A percentile compares a stretch with the other conserved stretches of the same genome.
These are phyloP conservation scores for Tapirus indicus DNA, from an alignment of 2,797 vertebrate genomes.

Conservation along the genomic window DNA sequence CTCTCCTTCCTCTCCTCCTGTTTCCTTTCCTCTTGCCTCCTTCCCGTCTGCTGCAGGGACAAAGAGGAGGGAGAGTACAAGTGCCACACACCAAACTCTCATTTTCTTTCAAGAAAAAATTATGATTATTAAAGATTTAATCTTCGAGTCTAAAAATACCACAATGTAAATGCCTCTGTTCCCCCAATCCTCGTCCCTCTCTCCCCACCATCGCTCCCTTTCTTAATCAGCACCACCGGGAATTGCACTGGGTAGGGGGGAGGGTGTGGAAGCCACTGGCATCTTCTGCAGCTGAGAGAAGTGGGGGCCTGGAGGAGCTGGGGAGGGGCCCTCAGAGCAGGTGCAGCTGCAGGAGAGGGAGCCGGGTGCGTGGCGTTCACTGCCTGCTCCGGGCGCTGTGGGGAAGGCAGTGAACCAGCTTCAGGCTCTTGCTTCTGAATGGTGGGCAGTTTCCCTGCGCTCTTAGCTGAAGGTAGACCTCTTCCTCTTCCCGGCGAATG, in stretches of 20 bases:
- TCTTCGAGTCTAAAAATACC: slow-evolving; percentile 79
- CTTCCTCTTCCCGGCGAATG: slow-evolving; percentile 45
- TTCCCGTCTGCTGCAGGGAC: neutral
- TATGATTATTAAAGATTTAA: slow-evolving; percentile 78
- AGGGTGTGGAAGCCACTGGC: slow-evolving; percentile 21
- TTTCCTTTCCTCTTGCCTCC: neutral
- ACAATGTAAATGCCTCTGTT: slow-evolving; percentile 68
- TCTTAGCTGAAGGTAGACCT: slow-evolving; percentile 67
- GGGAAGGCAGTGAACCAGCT: neutral
- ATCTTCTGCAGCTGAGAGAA: neutral
- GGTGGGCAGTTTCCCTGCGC: neutral
- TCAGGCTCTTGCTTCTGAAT: slow-evolving; percentile 57
- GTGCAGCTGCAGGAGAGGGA: neutral
- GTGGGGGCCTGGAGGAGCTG: neutral
- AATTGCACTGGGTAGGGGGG: slow-evolving; percentile 14
- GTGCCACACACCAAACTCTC: neutral
- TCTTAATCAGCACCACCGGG: slow-evolving; percentile 52
- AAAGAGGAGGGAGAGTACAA: neutral
- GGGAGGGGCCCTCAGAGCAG: neutral
- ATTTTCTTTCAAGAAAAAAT: slow-evolving; percentile 75
- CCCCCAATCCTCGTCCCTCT: neutral
- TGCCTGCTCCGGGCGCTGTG: neutral
- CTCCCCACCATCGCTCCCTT: slow-evolving; percentile 15
- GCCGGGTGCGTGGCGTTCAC: neutral
- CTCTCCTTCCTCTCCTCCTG: neutral